phyloP scores from a whole-genome alignment of 1,140 invertebrate species.

The Philotrypesis tridentata region DNA sequence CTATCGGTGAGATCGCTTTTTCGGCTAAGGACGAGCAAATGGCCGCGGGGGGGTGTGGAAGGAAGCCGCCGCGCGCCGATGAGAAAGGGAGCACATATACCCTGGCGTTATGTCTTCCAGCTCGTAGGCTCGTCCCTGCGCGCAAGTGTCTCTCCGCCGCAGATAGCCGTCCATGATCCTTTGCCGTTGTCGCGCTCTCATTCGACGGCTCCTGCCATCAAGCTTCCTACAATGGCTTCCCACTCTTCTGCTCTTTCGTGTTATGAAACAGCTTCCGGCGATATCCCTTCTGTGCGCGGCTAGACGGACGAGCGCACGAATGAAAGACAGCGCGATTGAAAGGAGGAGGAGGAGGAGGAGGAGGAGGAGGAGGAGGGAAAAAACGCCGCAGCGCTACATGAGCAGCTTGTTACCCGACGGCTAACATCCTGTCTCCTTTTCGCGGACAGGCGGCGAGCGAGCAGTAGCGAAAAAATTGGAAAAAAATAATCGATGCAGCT shows the following conservation, averaged over 20 bases:
- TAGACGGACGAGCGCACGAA: neutral
- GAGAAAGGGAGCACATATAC: neutral
- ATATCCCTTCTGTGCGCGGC: slow-evolving; percentile 56
- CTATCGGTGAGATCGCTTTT: neutral
- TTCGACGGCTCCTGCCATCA: slow-evolving; percentile 18
- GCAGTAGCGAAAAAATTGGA: no score
- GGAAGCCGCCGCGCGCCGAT: neutral
- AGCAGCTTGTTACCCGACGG: neutral
- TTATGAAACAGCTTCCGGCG: slow-evolving; percentile 61
- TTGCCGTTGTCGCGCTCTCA: neutral
- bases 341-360: no score
- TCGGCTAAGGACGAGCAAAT: neutral
- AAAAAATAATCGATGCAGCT: neutral
- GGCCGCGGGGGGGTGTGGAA: neutral
- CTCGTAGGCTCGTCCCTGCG: neutral
- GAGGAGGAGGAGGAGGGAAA: no score
- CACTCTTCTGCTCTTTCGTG: slow-evolving; percentile 50
- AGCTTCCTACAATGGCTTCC: slow-evolving; percentile 56
- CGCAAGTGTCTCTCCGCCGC: neutral
- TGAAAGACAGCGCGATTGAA: neutral
- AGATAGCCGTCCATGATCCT: slow-evolving; percentile 6
- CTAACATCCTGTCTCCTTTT: no score
- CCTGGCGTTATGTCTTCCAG: neutral
- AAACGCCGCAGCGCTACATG: neutral
- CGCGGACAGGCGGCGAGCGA: no score